Conservation (phyloP, 2,888 invertebrate genomes). For the Apamea monoglypha region DNA sequence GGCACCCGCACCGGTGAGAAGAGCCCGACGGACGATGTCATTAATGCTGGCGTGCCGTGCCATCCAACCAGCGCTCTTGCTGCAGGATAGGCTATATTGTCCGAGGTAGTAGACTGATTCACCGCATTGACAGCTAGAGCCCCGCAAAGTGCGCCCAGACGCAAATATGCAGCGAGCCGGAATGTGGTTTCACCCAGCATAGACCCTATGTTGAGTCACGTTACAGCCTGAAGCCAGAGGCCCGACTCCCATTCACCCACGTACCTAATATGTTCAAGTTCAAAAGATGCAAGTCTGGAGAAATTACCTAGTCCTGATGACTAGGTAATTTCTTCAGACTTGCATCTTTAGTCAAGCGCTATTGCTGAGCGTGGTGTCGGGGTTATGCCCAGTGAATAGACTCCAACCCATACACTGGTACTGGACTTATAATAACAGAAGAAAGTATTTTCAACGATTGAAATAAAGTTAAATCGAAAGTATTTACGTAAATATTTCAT, state of each 20-base stretch:
- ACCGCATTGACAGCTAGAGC: no score
- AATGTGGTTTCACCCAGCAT: neutral
- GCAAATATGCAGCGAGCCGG: neutral
- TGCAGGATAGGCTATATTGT: no score
- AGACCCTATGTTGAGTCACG: neutral
- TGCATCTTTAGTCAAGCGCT: neutral
- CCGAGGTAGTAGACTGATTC: no score
- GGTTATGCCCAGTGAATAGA: neutral
- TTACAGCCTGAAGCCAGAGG: neutral
- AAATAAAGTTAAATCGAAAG: constrained; percentile 2
- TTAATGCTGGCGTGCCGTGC: no score
- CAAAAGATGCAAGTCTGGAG: neutral
- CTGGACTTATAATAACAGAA: neutral
- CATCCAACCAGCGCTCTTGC: no score
- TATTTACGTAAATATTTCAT: neutral
- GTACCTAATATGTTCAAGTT: neutral
- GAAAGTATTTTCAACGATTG: neutral
- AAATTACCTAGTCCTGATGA: neutral
- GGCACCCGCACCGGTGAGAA: no score
- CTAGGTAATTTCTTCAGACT: neutral
- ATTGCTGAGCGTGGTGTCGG: neutral
- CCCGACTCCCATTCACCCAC: neutral
- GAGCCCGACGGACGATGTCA: no score
- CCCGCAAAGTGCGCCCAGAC: neutral
- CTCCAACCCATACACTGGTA: no score